Conservation (phyloP, 2,888 invertebrate genomes). For the Sceliomorpha sp. region DNA sequence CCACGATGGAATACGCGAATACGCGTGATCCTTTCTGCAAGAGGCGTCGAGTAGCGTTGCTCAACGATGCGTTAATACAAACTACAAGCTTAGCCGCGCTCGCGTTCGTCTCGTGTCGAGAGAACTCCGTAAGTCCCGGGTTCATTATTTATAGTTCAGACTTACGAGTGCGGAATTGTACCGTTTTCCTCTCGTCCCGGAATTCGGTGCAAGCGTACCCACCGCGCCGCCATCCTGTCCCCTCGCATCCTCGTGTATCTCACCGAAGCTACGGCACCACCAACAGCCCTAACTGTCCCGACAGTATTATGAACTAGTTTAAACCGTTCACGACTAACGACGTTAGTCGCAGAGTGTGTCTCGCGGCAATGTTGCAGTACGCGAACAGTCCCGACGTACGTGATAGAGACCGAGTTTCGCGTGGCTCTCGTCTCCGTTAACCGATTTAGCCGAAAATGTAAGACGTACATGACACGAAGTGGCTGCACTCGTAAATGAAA, state of each 20-base stretch:
- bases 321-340: constrained; percentile 58
- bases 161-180: constrained; percentile 61
- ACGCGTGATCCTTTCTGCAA: constrained; percentile 30
- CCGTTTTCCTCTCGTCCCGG: constrained; percentile 34
- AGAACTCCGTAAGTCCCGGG: constrained; percentile 53
- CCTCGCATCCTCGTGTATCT: constrained; percentile 9
- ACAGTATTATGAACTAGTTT: constrained; percentile 60
- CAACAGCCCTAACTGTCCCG: constrained; percentile 31
- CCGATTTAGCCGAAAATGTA: constrained; percentile 17
- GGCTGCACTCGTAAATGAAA: constrained; percentile 1
- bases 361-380: constrained; percentile 36
- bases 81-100: constrained; percentile 57
- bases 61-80: constrained; percentile 60
- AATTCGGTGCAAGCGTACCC: constrained; percentile 17
- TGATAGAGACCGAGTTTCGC: constrained; percentile 8
- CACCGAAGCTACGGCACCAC: background rate
- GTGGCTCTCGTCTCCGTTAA: constrained; percentile 11
- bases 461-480: constrained; percentile 3
- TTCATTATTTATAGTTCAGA: constrained; percentile 72
- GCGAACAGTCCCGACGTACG: constrained; percentile 55
- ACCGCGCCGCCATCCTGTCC: constrained; percentile 10
- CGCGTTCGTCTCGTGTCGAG: constrained; percentile 38
- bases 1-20: constrained; percentile 23
- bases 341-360: constrained; percentile 27
- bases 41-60: constrained; percentile 44